phyloP scores from a whole-genome alignment of 2,113 vertebrate genomes.

The Mirounga angustirostris region DNA sequence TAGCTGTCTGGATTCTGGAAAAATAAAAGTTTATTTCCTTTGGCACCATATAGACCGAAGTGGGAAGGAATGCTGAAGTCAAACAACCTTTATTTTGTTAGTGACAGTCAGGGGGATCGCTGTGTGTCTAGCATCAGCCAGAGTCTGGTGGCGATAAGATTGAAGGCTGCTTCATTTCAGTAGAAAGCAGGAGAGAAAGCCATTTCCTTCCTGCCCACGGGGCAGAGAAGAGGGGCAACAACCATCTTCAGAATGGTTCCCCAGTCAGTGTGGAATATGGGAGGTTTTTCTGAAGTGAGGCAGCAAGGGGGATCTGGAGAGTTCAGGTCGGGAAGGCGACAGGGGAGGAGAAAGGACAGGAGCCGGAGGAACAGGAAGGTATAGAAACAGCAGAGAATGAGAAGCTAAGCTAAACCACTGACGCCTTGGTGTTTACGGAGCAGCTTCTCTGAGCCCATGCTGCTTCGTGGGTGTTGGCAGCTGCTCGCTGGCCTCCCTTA shows the following conservation, averaged over 20 bases:
- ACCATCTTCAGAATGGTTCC: neutral
- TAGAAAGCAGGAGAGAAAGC: neutral
- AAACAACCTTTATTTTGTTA: conserved; percentile 40
- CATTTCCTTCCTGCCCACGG: neutral
- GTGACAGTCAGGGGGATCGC: neutral
- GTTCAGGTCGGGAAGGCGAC: conserved; percentile 8
- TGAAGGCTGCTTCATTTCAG: conserved; percentile 47
- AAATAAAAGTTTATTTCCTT: conserved; percentile 74
- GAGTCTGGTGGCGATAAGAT: conserved; percentile 49
- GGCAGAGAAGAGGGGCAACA: neutral
- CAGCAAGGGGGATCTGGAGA: conserved; percentile 71
- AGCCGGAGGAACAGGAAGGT: neutral
- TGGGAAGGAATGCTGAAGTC: conserved; percentile 27
- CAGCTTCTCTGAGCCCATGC: neutral
- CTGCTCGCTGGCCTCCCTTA: neutral
- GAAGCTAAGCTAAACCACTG: neutral
- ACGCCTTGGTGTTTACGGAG: neutral
- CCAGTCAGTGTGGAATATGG: neutral
- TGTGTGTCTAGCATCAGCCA: conserved; percentile 17
- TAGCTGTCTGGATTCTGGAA: conserved; percentile 48
- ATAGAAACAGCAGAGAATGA: neutral
- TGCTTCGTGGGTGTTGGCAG: too few relatives aligned
- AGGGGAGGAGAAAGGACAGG: neutral
- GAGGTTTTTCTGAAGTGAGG: conserved; percentile 66
- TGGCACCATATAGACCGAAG: conserved; percentile 51